These are phyloP conservation scores for Todiramphus chloris DNA, from an alignment of 2,113 vertebrate genomes.

Conservation along the genomic window DNA sequence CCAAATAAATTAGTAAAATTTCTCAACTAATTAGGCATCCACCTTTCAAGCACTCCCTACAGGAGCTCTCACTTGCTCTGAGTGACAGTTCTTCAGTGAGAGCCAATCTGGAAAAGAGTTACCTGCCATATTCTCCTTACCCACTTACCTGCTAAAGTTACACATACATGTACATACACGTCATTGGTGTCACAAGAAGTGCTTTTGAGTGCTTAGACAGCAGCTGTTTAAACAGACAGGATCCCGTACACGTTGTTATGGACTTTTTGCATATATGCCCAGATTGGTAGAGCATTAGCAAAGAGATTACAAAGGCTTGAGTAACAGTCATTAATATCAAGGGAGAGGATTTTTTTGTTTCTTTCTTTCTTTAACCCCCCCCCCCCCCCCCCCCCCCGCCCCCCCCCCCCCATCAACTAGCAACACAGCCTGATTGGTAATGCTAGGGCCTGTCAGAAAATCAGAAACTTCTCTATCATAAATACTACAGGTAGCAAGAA, in stretches of 20 bases:
- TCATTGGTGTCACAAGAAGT: background rate
- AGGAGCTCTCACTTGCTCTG: background rate
- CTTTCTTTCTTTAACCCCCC: no score
- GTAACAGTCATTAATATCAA: background rate
- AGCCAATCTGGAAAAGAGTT: background rate
- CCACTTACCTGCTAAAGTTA: background rate
- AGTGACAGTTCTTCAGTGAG: background rate
- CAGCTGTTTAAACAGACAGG: background rate
- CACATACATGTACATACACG: fast-evolving
- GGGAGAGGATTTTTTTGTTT: background rate
- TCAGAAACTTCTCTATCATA: background rate
- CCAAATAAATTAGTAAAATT: background rate
- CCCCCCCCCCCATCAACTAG: background rate
- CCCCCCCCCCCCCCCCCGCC: background rate
- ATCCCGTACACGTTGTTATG: background rate
- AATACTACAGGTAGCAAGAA: background rate
- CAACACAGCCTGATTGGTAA: background rate
- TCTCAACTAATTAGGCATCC: background rate
- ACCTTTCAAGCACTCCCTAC: background rate
- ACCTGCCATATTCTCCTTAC: background rate
- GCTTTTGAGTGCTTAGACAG: background rate
- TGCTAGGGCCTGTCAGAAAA: background rate
- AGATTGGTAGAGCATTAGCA: background rate
- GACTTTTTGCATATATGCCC: background rate
- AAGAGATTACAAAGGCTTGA: background rate